These are phyloP conservation scores for Malthinus flaveolus DNA, from an alignment of 2,888 invertebrate species.

Conservation along the genomic window DNA sequence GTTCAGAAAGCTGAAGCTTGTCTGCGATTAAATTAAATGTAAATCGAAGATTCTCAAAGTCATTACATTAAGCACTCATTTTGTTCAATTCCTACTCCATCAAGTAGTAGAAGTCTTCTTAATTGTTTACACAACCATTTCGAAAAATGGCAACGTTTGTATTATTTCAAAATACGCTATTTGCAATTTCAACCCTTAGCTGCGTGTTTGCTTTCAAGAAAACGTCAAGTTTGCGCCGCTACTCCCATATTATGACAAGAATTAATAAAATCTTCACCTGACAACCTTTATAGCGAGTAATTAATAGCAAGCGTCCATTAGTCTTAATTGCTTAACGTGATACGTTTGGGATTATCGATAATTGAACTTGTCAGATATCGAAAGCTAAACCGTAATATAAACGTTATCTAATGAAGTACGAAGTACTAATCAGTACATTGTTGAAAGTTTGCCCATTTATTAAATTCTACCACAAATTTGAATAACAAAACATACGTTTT, in stretches of 20 bases:
- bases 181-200: too few species aligned
- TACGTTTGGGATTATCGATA: slow-evolving; percentile 15
- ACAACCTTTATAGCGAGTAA: slow-evolving; percentile 6
- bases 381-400: slow-evolving; percentile 10
- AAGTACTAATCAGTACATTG: neutral
- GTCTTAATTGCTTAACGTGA: slow-evolving; percentile 11
- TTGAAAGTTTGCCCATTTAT: neutral
- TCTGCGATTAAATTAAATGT: too few species aligned
- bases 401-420: slow-evolving; percentile 3
- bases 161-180: too few species aligned
- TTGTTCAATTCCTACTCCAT: too few species aligned
- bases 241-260: neutral
- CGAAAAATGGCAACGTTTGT: too few species aligned
- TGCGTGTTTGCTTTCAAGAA: too few species aligned
- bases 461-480: neutral
- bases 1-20: too few species aligned
- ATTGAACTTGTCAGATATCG: slow-evolving; percentile 15
- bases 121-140: too few species aligned
- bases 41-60: too few species aligned
- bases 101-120: too few species aligned
- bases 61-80: too few species aligned
- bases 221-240: too few species aligned
- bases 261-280: slow-evolving; percentile 7
- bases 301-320: slow-evolving; percentile 16
- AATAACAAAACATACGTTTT: neutral